Conservation (phyloP, 2,797 vertebrate species). For the Cottoperca gobio region DNA sequence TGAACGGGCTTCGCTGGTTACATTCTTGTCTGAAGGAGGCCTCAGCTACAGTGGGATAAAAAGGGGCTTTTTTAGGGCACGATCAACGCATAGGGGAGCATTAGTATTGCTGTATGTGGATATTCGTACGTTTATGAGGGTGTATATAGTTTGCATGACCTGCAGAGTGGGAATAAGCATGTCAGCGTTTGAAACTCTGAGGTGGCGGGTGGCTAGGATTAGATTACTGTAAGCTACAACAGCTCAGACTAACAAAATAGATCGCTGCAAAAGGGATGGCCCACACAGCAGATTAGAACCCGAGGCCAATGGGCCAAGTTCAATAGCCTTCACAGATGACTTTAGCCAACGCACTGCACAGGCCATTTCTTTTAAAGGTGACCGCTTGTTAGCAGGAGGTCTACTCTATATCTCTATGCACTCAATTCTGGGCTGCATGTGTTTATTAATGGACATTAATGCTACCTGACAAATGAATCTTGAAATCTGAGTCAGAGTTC, state of each 20-base stretch:
- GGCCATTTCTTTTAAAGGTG: conserved; percentile 15
- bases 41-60: conserved; percentile 20
- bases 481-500: background rate
- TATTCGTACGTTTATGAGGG: conserved; percentile 34
- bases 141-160: conserved; percentile 9
- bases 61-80: background rate
- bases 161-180: conserved; percentile 51
- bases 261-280: conserved; percentile 61
- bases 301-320: conserved; percentile 66
- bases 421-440: background rate
- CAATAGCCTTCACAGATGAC: conserved; percentile 35
- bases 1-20: conserved; percentile 13
- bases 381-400: conserved; percentile 2
- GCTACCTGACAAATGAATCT: background rate
- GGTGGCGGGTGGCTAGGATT: conserved; percentile 73
- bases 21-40: conserved; percentile 2
- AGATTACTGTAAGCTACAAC: conserved; percentile 81
- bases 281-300: conserved; percentile 67
- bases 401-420: background rate
- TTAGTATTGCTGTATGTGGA: background rate
- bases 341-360: conserved; percentile 1
- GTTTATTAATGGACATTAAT: background rate
- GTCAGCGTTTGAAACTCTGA: conserved; percentile 65
- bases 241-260: conserved; percentile 79
- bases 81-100: background rate